These are phyloP conservation scores for Anoplolepis gracilipes DNA, from an alignment of 1,140 invertebrate species.

Conservation along the genomic window DNA sequence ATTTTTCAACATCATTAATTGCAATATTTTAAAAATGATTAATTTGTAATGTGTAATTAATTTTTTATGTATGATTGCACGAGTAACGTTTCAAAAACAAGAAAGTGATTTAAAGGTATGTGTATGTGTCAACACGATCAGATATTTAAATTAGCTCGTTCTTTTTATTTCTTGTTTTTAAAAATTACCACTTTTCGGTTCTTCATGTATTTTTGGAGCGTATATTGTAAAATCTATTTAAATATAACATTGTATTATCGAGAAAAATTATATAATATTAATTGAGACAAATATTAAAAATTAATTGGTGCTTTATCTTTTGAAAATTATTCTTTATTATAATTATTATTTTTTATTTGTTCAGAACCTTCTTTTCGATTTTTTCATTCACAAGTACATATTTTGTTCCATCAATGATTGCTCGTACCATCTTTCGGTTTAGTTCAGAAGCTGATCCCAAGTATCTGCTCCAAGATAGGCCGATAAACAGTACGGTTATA, in stretches of 20 bases:
- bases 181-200: neutral
- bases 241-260: neutral
- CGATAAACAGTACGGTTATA: conserved; percentile 79
- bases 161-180: neutral
- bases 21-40: no score
- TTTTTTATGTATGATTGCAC: neutral
- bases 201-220: neutral
- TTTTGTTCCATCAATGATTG: neutral
- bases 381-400: neutral
- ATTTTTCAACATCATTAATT: neutral
- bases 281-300: neutral
- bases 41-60: neutral
- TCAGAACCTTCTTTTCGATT: neutral
- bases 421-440: conserved; percentile 82
- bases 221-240: neutral
- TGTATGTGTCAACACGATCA: neutral
- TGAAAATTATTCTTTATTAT: neutral
- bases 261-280: no score
- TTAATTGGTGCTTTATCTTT: neutral
- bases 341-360: neutral
- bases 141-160: neutral
- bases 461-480: conserved; percentile 73
- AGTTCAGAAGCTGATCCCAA: conserved; percentile 77
- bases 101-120: conserved; percentile 3
- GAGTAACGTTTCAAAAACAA: neutral